Percentiles rank a stretch among this genome's conserved stretches.
These are phyloP conservation scores for Augochlora pura DNA, from an alignment of 1,140 invertebrate genomes.

Conservation along the genomic window DNA sequence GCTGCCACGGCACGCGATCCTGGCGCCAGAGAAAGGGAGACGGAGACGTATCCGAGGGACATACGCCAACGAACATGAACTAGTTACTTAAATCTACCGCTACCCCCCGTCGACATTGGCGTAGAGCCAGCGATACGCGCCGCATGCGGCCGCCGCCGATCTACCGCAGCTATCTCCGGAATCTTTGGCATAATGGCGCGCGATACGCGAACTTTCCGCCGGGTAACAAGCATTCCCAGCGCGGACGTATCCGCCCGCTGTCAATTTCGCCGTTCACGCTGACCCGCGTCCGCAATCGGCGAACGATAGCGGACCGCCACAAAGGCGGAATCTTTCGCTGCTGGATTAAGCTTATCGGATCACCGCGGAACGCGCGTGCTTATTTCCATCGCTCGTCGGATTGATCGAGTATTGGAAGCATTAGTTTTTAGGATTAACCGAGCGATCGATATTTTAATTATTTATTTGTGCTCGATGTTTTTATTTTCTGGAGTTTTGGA, in stretches of 20 bases:
- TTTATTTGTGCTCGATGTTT: too few relatives aligned
- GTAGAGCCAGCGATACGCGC: constrained; percentile 29
- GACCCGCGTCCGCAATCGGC: neutral
- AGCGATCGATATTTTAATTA: too few relatives aligned
- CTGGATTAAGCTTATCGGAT: neutral
- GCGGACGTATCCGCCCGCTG: too few relatives aligned
- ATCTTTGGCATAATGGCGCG: constrained; percentile 31
- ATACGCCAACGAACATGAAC: constrained; percentile 46
- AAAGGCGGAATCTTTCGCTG: neutral
- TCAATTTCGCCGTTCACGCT: neutral
- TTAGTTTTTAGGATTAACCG: too few relatives aligned
- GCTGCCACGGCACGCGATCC: constrained; percentile 4
- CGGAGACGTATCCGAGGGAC: neutral
- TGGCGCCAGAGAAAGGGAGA: constrained; percentile 34
- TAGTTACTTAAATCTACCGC: constrained; percentile 43
- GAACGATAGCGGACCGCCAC: neutral
- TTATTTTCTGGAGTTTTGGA: too few relatives aligned
- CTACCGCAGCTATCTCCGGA: constrained; percentile 36
- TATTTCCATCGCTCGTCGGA: too few relatives aligned
- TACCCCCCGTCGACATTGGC: constrained; percentile 31
- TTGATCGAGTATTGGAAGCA: too few relatives aligned
- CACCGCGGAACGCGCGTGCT: neutral
- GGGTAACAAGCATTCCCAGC: constrained; percentile 15
- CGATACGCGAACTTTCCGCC: constrained; percentile 23
- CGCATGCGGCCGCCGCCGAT: constrained; percentile 35